phyloP scores from a whole-genome alignment of 2,797 vertebrate genomes.

The Microchirus variegatus region DNA sequence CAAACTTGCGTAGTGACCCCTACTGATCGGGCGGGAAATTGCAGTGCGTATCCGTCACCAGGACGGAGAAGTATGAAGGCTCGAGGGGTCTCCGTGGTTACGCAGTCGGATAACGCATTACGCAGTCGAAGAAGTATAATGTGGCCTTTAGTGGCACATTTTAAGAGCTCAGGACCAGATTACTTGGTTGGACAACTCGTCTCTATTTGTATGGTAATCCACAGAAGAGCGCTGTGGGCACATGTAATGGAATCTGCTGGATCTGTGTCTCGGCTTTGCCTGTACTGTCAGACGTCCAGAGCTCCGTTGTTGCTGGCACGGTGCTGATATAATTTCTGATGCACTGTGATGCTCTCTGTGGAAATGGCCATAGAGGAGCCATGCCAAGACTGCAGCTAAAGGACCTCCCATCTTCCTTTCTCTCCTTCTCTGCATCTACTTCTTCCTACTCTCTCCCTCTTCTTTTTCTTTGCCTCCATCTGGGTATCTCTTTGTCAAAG shows the following conservation, averaged over 20 bases:
- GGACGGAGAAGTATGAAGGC: too few relatives aligned
- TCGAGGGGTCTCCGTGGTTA: too few relatives aligned
- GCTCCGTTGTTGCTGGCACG: conserved; percentile 40
- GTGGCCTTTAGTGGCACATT: conserved; percentile 43
- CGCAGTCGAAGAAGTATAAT: too few relatives aligned
- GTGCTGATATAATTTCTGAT: conserved; percentile 47
- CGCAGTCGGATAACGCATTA: too few relatives aligned
- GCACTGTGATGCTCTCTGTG: conserved; percentile 57
- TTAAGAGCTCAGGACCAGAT: conserved; percentile 51
- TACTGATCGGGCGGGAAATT: too few relatives aligned
- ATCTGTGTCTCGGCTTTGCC: conserved; percentile 19
- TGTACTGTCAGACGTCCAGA: conserved; percentile 22
- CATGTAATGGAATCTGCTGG: conserved; percentile 59
- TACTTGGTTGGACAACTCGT: conserved; percentile 67
- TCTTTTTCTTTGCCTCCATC: conserved; percentile 9
- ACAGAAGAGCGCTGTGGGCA: conserved; percentile 29
- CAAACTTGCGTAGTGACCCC: too few relatives aligned
- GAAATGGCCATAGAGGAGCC: conserved; percentile 62
- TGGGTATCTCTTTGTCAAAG: conserved; percentile 20
- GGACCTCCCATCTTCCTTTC: background rate
- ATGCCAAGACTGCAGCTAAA: conserved; percentile 70
- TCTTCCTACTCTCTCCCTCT: background rate
- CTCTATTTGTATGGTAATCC: conserved; percentile 69
- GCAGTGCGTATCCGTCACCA: too few relatives aligned
- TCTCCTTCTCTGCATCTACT: conserved; percentile 6